These are phyloP conservation scores for Argyrosomus japonicus DNA, from an alignment of 2,113 vertebrate species.

Conservation along the genomic window DNA sequence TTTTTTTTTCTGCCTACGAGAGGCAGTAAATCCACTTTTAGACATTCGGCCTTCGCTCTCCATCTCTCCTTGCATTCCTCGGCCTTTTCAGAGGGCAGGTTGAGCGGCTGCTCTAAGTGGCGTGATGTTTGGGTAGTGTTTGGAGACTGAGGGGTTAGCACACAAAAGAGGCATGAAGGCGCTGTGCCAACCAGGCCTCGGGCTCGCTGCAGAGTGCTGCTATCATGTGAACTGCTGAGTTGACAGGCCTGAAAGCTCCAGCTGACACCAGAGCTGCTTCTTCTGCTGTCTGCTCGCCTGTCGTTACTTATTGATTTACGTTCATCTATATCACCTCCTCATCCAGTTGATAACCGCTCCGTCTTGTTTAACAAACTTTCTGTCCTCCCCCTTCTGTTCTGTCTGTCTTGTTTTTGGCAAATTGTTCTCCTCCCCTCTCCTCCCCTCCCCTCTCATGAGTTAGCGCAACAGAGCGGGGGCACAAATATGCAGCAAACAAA, in stretches of 20 bases:
- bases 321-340: not conserved
- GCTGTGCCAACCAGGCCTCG: slow-evolving; percentile 44
- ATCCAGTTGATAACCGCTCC: not conserved
- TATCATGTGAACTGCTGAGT: slow-evolving; percentile 18
- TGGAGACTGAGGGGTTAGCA: slow-evolving; percentile 39
- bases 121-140: slow-evolving; percentile 51
- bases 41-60: not conserved
- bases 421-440: not conserved
- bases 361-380: not conserved
- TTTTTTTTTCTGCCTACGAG: not conserved
- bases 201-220: slow-evolving; percentile 16
- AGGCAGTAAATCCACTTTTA: not conserved
- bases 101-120: slow-evolving; percentile 30
- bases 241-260: not conserved
- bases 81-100: slow-evolving; percentile 27
- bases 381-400: not conserved
- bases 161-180: slow-evolving; percentile 44
- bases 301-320: not conserved
- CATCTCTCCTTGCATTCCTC: slow-evolving; percentile 10
- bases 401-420: not conserved
- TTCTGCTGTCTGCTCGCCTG: not conserved
- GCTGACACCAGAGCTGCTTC: not conserved
- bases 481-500: slow-evolving; percentile 6
- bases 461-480: not conserved
- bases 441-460: not conserved